Evolutionary conservation across 37 sponge, comb jelly and placozoan genomes (phyloP).

Genomic region (Halichondria panicea): DNA sequence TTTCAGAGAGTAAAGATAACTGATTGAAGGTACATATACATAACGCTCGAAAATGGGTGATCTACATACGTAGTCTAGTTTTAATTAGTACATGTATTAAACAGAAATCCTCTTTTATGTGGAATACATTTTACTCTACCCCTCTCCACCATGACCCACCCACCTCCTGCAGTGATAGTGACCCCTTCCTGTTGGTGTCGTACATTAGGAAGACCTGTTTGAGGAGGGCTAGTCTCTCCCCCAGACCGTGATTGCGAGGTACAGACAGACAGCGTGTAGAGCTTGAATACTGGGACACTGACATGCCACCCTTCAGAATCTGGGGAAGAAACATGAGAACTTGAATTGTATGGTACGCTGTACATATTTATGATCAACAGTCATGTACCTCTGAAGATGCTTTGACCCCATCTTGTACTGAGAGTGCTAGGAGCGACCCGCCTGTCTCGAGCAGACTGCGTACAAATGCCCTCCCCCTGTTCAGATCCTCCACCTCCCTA

Average conservation of each 20-base stretch:
- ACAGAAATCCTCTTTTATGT: too few relatives aligned
- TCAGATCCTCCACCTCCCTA: conserved; percentile 76
- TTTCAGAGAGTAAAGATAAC: too few relatives aligned
- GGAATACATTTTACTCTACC: too few relatives aligned
- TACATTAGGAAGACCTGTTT: conserved; percentile 46
- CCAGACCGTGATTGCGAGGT: neutral
- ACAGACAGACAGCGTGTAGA: neutral
- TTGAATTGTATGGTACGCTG: neutral
- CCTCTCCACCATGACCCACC: neutral
- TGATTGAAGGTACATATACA: too few relatives aligned
- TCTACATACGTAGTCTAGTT: too few relatives aligned
- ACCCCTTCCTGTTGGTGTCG: conserved; percentile 35
- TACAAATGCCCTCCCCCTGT: conserved; percentile 74
- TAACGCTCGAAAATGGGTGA: too few relatives aligned
- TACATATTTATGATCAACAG: neutral
- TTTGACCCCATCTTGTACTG: neutral
- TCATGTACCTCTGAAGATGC: neutral
- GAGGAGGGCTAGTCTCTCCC: conserved; percentile 26
- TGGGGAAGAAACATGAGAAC: neutral
- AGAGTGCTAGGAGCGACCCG: conserved; percentile 13
- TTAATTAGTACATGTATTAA: too few relatives aligned
- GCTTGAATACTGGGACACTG: conserved; percentile 2
- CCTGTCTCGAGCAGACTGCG: conserved; percentile 36
- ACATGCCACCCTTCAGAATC: neutral
- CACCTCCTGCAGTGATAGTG: conserved; percentile 21